These are phyloP conservation scores for Cyanoliseus patagonus DNA, from an alignment of 2,113 vertebrate species.

Conservation along the genomic window DNA sequence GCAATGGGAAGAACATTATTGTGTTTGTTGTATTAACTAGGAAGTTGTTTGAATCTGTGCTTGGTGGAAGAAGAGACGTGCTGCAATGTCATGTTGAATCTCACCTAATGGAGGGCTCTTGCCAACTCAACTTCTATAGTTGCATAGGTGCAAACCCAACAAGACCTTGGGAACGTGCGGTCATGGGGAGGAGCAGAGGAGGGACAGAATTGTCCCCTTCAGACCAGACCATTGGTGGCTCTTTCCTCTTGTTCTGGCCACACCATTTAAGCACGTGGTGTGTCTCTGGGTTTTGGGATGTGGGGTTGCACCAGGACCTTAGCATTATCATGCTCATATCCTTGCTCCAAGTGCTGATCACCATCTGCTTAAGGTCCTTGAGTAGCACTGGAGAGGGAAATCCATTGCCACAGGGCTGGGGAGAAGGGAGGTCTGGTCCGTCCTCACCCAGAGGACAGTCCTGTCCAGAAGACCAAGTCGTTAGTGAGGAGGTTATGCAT, in stretches of 20 bases:
- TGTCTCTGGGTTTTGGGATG: neutral
- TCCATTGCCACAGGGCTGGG: neutral
- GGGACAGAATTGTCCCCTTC: neutral
- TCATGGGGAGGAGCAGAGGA: fast-evolving
- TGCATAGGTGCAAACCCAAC: fast-evolving
- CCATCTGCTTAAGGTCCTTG: neutral
- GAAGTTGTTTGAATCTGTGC: neutral
- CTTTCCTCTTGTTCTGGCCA: neutral
- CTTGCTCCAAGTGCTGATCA: neutral
- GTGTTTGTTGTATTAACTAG: neutral
- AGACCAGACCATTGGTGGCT: neutral
- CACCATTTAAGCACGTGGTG: neutral
- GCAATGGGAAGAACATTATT: neutral
- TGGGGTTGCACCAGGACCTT: neutral
- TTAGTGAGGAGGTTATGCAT: neutral
- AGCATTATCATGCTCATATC: fast-evolving
- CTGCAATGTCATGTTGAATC: neutral
- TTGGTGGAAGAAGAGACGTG: neutral
- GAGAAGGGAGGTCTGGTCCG: neutral
- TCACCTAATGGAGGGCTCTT: neutral
- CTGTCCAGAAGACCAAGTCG: neutral
- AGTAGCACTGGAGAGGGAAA: neutral
- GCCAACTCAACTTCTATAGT: fast-evolving
- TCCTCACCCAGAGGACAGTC: neutral
- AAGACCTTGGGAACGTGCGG: fast-evolving